These are phyloP conservation scores for Ormyrus nitidulus DNA, from an alignment of 2,888 invertebrate species.

Conservation along the genomic window DNA sequence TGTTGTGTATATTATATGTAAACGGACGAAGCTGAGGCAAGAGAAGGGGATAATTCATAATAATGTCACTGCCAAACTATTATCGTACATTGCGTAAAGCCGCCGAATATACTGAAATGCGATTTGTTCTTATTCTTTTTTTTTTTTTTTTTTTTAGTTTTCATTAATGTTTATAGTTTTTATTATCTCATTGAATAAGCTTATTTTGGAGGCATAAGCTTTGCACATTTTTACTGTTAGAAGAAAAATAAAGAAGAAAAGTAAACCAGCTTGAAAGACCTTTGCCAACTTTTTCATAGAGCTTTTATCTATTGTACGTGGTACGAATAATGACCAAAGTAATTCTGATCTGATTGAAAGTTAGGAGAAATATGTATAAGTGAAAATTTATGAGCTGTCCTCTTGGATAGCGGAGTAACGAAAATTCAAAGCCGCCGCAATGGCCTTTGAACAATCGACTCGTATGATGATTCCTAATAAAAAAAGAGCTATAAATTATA, in stretches of 20 bases:
- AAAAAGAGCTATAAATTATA: conserved; percentile 48
- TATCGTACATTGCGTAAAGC: conserved; percentile 60
- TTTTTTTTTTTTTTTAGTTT: conserved; percentile 27
- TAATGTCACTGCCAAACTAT: conserved; percentile 70
- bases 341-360: conserved; percentile 48
- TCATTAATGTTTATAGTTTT: conserved; percentile 42
- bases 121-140: conserved; percentile 29
- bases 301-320: conserved; percentile 24
- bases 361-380: conserved; percentile 43
- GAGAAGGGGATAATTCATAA: neutral
- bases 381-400: conserved; percentile 41
- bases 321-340: conserved; percentile 51
- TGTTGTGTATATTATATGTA: conserved; percentile 29
- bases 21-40: conserved; percentile 16
- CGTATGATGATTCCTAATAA: conserved; percentile 48
- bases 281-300: conserved; percentile 44
- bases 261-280: conserved; percentile 54
- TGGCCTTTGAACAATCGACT: conserved; percentile 19
- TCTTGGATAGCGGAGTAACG: conserved; percentile 19
- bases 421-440: conserved; percentile 21
- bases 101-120: conserved; percentile 13
- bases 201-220: conserved; percentile 39
- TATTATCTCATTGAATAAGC: conserved; percentile 25
- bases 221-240: conserved; percentile 43
- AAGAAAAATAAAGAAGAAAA: conserved; percentile 20